Evolutionary conservation across 2,888 invertebrate species (phyloP).

Genomic region (Ophion ventricosus): DNA sequence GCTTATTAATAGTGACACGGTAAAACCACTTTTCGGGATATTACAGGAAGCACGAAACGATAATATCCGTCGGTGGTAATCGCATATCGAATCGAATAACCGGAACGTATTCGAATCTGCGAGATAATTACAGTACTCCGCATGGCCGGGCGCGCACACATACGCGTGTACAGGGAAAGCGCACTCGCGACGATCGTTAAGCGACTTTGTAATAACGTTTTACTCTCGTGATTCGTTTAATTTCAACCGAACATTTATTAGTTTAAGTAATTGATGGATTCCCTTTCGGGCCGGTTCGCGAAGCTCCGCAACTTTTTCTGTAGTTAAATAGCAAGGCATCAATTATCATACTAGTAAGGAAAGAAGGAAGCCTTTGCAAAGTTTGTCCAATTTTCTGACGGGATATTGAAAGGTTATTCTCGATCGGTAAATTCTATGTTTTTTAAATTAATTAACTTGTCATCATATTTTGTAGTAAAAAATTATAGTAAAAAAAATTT

Average conservation of each 20-base stretch:
- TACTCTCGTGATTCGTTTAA: constrained; percentile 60
- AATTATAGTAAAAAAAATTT: too few relatives aligned
- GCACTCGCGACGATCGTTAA: constrained; percentile 48
- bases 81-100: constrained; percentile 56
- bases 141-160: neutral
- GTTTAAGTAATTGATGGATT: constrained; percentile 59
- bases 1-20: neutral
- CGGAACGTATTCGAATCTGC: constrained; percentile 52
- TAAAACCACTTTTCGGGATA: constrained; percentile 29
- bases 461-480: neutral
- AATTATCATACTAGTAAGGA: neutral
- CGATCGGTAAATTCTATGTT: neutral
- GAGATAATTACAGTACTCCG: constrained; percentile 52
- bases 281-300: neutral
- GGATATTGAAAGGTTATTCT: neutral
- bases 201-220: constrained; percentile 60
- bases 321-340: neutral
- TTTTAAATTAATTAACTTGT: neutral
- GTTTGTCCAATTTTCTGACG: neutral
- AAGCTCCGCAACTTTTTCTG: neutral
- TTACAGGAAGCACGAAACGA: constrained; percentile 25
- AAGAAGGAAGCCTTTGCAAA: neutral
- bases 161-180: neutral
- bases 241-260: constrained; percentile 60
- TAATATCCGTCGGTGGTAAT: constrained; percentile 43